Percentiles rank a stretch among this genome's conserved stretches.
These are phyloP conservation scores for Rhabdomys dilectus DNA, from an alignment of 2,113 vertebrate species.

Conservation along the genomic window DNA sequence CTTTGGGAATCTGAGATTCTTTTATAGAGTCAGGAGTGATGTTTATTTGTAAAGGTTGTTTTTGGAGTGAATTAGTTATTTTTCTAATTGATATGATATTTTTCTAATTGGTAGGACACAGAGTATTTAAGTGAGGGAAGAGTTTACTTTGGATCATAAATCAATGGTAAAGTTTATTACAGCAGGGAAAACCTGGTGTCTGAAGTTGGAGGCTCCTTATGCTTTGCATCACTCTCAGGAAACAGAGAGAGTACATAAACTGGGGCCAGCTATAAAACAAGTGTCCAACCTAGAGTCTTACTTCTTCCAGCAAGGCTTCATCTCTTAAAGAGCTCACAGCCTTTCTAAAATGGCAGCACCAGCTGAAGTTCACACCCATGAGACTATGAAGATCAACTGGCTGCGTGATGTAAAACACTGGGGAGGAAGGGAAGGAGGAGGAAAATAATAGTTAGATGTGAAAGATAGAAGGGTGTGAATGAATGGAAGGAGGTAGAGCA, in stretches of 20 bases:
- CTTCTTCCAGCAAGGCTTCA: background rate
- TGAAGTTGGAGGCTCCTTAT: background rate
- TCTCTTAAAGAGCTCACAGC: background rate
- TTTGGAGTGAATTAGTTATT: background rate
- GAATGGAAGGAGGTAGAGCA: rapidly evolving
- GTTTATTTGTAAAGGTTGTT: background rate
- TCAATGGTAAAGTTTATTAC: background rate
- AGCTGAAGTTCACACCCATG: background rate
- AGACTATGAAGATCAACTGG: too few species aligned
- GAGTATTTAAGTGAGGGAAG: too few species aligned
- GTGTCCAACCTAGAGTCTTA: background rate
- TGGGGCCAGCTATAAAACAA: background rate
- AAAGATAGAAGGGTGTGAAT: background rate
- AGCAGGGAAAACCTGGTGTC: background rate
- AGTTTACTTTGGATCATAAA: background rate
- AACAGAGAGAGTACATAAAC: background rate
- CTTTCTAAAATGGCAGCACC: background rate
- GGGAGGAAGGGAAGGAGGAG: background rate
- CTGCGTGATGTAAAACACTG: background rate
- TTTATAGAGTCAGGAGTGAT: background rate
- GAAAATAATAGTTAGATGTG: background rate
- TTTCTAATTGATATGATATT: too few species aligned
- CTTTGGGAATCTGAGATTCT: background rate
- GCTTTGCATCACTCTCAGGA: background rate
- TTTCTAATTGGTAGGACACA: too few species aligned